Percentiles rank a stretch among this genome's conserved stretches.
phyloP scores from a whole-genome alignment of 2,113 vertebrate genomes.

The Chroicocephalus ridibundus region DNA sequence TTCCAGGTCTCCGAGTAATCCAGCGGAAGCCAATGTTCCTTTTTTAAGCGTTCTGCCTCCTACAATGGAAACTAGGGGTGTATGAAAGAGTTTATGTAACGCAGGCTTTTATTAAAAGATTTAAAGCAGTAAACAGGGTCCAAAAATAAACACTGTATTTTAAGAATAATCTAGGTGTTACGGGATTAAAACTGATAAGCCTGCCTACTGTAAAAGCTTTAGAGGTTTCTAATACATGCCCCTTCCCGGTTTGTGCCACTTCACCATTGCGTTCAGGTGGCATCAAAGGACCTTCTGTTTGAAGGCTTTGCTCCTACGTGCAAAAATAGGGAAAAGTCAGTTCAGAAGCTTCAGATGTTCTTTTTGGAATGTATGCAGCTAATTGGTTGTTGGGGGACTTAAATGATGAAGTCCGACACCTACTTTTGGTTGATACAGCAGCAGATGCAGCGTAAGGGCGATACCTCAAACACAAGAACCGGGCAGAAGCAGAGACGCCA shows the following conservation, averaged over 20 bases:
- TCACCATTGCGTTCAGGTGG: neutral
- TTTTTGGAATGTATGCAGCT: neutral
- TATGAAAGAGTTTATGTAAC: neutral
- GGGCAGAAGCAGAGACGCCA: neutral
- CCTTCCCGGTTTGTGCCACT: neutral
- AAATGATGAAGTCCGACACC: neutral
- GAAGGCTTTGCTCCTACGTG: accelerated
- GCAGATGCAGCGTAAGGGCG: neutral
- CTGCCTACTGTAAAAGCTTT: neutral
- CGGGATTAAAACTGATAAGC: slow-evolving; percentile 13
- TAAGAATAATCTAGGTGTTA: slow-evolving; percentile 37
- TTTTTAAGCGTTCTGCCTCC: neutral
- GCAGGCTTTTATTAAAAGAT: neutral
- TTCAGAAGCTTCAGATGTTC: neutral
- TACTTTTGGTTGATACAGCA: neutral
- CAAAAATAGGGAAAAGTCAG: neutral
- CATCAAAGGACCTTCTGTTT: neutral
- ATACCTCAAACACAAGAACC: neutral
- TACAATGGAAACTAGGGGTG: neutral
- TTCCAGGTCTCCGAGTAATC: neutral
- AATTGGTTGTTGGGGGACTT: neutral
- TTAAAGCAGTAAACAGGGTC: neutral
- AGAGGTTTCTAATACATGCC: neutral
- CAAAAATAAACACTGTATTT: neutral
- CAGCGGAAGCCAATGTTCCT: neutral